A percentile compares a stretch with the other conserved stretches of the same genome.
Conservation (phyloP, 2,113 vertebrate species). For the Okapia johnstoni region DNA sequence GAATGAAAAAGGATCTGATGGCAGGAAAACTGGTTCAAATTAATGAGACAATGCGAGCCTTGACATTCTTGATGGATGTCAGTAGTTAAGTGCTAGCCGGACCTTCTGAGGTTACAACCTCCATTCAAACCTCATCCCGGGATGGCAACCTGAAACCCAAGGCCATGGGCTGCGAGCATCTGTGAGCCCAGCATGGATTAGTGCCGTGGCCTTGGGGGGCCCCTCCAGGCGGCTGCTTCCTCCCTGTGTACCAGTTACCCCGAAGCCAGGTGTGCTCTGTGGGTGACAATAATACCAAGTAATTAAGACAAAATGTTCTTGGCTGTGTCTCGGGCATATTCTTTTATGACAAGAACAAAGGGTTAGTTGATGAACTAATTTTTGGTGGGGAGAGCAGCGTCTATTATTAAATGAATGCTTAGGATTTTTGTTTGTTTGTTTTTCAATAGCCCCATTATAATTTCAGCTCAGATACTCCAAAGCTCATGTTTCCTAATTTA, state of each 20-base stretch:
- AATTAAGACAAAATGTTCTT: conserved; percentile 59
- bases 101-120: conserved; percentile 60
- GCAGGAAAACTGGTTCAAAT: conserved; percentile 40
- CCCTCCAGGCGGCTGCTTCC: neutral
- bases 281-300: neutral
- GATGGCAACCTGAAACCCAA: conserved; percentile 49
- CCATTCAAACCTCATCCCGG: conserved; percentile 20
- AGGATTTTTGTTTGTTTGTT: conserved; percentile 57
- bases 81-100: neutral
- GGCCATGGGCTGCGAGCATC: neutral
- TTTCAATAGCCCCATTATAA: conserved; percentile 50
- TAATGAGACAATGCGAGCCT: conserved; percentile 29
- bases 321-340: conserved; percentile 26
- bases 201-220: neutral
- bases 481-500: conserved; percentile 62
- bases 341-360: conserved; percentile 55
- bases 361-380: conserved; percentile 53
- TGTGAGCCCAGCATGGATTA: neutral
- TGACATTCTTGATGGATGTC: conserved; percentile 32
- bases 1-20: conserved; percentile 27
- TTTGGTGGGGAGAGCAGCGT: neutral
- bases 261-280: conserved; percentile 38
- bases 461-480: conserved; percentile 35
- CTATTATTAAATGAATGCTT: conserved; percentile 49
- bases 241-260: neutral